Percentiles rank a stretch among this genome's conserved stretches.
These are phyloP conservation scores for Nezara viridula DNA, from an alignment of 2,888 invertebrate species.

Conservation along the genomic window DNA sequence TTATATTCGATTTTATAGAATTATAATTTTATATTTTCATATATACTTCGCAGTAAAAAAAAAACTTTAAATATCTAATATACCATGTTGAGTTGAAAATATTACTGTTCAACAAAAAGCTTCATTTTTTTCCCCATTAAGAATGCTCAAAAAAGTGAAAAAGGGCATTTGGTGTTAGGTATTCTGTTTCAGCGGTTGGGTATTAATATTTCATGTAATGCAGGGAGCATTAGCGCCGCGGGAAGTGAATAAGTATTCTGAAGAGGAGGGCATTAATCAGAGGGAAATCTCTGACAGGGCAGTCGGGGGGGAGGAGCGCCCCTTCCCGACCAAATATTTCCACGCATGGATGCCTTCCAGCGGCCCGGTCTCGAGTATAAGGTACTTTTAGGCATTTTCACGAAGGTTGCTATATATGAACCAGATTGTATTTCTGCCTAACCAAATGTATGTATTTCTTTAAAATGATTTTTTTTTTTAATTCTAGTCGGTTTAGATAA, in stretches of 20 bases:
- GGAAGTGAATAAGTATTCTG: slow-evolving; percentile 14
- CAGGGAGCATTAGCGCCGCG: not conserved
- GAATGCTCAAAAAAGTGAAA: not conserved
- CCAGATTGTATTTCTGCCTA: not conserved
- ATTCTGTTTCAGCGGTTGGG: slow-evolving; percentile 20
- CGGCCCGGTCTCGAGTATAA: not conserved
- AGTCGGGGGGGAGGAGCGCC: not conserved
- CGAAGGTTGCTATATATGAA: not conserved
- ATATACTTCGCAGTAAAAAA: not conserved
- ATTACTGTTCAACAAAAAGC: not conserved
- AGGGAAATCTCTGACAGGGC: not conserved
- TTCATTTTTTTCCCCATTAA: not conserved
- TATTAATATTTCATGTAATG: slow-evolving; percentile 14
- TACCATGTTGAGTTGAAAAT: not conserved
- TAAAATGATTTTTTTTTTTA: too few relatives aligned
- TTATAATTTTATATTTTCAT: too few relatives aligned
- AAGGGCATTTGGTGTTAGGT: not conserved
- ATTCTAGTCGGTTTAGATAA: too few relatives aligned
- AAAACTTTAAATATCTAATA: not conserved
- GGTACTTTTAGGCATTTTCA: not conserved
- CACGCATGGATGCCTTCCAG: not conserved
- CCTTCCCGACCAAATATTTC: not conserved
- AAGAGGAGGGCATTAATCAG: slow-evolving; percentile 11
- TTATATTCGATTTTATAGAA: too few relatives aligned
- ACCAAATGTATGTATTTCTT: too few relatives aligned